Evolutionary conservation across 2,888 invertebrate genomes (phyloP).

Genomic region (Megastigmus dorsalis): DNA sequence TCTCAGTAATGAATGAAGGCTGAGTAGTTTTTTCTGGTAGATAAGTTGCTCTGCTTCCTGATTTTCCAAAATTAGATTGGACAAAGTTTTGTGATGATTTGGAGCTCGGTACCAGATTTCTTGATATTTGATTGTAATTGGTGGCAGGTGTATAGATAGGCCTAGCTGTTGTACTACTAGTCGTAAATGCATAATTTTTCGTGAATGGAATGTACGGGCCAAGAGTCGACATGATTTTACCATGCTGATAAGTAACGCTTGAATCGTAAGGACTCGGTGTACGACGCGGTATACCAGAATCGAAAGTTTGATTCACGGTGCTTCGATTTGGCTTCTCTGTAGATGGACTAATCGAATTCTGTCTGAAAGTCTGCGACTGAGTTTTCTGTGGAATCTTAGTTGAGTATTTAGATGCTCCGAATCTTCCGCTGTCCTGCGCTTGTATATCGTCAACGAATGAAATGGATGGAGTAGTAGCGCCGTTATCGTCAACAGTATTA

Average conservation of each 20-base stretch:
- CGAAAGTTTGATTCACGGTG: slow-evolving; percentile 45
- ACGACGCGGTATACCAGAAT: slow-evolving; percentile 58
- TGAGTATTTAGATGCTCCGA: slow-evolving; percentile 48
- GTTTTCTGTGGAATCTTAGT: slow-evolving; percentile 57
- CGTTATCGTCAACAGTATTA: slow-evolving; percentile 25
- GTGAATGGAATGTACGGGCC: slow-evolving; percentile 71
- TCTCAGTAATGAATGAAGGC: slow-evolving; percentile 57
- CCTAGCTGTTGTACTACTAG: slow-evolving; percentile 59
- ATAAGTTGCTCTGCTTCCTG: slow-evolving; percentile 60
- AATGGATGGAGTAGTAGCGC: slow-evolving; percentile 19
- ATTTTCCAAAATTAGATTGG: slow-evolving; percentile 55
- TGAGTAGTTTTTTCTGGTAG: slow-evolving; percentile 63
- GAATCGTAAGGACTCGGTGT: slow-evolving; percentile 67
- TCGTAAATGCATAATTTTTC: slow-evolving; percentile 67
- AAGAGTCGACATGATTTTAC: slow-evolving; percentile 67
- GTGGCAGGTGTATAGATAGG: slow-evolving; percentile 62
- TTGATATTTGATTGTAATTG: slow-evolving; percentile 52
- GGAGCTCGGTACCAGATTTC: slow-evolving; percentile 57
- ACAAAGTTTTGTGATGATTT: slow-evolving; percentile 51
- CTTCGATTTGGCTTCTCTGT: slow-evolving; percentile 64
- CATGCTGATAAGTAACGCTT: slow-evolving; percentile 67
- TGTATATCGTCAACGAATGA: slow-evolving; percentile 30
- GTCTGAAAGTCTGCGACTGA: slow-evolving; percentile 57
- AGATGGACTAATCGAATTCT: slow-evolving; percentile 62
- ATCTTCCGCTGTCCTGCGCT: slow-evolving; percentile 36